phyloP scores from a whole-genome alignment of 2,888 invertebrate species.

The Notodonta dromedarius region DNA sequence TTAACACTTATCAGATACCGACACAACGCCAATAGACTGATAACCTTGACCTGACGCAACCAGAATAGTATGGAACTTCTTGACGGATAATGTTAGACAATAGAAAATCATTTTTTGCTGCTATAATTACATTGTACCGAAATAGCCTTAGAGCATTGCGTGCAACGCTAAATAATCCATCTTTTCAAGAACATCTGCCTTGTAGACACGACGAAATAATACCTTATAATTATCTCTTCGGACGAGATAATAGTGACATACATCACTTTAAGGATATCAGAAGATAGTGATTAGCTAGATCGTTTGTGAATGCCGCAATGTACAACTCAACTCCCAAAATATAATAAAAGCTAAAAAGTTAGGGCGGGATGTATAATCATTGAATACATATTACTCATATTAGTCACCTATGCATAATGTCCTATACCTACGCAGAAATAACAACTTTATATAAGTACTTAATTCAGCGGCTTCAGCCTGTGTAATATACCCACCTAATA shows the following conservation, averaged over 20 bases:
- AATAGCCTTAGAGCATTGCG: too few relatives aligned
- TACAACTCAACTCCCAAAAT: too few relatives aligned
- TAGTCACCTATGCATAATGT: too few relatives aligned
- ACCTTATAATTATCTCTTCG: neutral
- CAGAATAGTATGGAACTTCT: neutral
- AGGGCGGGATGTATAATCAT: too few relatives aligned
- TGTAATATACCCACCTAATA: too few relatives aligned
- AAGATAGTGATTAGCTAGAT: neutral
- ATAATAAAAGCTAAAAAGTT: too few relatives aligned
- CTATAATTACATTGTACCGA: too few relatives aligned
- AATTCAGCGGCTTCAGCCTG: too few relatives aligned
- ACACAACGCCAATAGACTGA: neutral
- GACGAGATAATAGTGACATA: neutral
- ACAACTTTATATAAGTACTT: too few relatives aligned
- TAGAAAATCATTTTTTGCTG: too few relatives aligned
- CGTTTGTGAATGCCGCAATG: neutral
- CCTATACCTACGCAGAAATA: too few relatives aligned
- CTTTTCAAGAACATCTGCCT: neutral
- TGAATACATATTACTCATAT: too few relatives aligned
- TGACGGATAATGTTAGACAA: neutral
- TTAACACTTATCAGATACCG: neutral
- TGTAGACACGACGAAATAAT: neutral
- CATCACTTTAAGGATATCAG: neutral
- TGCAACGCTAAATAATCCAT: neutral
- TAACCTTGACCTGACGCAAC: constrained; percentile 1